Percentiles rank a stretch among this genome's conserved stretches.
These are phyloP conservation scores for Orius insidiosus DNA, from an alignment of 1,140 invertebrate genomes.

Conservation along the genomic window DNA sequence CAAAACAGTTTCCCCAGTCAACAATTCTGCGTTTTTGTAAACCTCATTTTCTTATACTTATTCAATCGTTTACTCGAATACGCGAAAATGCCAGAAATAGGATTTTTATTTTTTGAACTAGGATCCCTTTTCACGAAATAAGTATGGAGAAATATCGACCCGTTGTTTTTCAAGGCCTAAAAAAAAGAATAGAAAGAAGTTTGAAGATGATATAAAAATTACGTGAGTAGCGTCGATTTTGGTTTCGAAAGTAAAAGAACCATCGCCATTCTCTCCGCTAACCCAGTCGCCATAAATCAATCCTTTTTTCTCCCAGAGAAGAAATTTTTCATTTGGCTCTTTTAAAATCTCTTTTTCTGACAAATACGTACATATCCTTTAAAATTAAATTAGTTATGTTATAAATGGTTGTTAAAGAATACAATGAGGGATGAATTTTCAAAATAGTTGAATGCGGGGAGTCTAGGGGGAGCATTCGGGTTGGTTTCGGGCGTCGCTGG, in stretches of 20 bases:
- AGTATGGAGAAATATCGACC: constrained; percentile 82
- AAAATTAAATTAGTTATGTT: constrained; percentile 11
- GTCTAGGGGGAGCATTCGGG: constrained; percentile 24
- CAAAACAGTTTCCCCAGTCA: constrained; percentile 80
- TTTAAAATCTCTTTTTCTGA: constrained; percentile 59
- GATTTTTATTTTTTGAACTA: constrained; percentile 31
- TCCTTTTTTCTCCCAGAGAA: constrained; percentile 73
- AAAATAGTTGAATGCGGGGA: constrained; percentile 64
- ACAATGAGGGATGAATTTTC: constrained; percentile 62
- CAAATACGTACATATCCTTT: constrained; percentile 73
- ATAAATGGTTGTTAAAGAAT: constrained; percentile 14
- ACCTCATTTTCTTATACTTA: constrained; percentile 78
- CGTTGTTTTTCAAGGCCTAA: constrained; percentile 72
- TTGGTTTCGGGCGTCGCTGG: constrained; percentile 30
- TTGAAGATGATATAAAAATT: not conserved
- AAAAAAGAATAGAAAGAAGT: too few relatives aligned
- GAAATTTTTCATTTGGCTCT: constrained; percentile 47
- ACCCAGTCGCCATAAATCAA: constrained; percentile 91
- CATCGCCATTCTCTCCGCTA: constrained; percentile 64
- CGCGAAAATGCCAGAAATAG: constrained; percentile 47
- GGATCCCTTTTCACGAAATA: constrained; percentile 71
- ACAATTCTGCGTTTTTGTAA: constrained; percentile 81
- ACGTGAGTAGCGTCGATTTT: constrained; percentile 51
- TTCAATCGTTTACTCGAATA: constrained; percentile 72
- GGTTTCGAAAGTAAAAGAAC: constrained; percentile 48